Percentiles rank a stretch among this genome's conserved stretches.
These are phyloP conservation scores for Aurelia aurita complex sp. Pacific DNA, from an alignment of 30 jellyfish, hydroid and myxozoan species.

Conservation along the genomic window DNA sequence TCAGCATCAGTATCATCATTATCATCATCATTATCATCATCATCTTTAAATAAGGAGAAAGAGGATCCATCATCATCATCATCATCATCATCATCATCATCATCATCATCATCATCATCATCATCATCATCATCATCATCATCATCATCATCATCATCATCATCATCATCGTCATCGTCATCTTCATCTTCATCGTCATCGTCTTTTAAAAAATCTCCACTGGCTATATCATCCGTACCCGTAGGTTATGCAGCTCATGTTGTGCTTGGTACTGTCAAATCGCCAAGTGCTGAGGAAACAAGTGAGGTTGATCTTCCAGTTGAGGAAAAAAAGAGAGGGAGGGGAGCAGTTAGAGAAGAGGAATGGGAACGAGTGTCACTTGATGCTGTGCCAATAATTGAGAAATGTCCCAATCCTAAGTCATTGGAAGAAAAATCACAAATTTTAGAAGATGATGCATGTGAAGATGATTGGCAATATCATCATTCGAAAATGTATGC, in stretches of 20 bases:
- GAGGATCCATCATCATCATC: neutral
- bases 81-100: neutral
- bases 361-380: neutral
- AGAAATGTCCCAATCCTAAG: neutral
- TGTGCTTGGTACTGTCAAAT: too few relatives aligned
- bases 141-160: neutral
- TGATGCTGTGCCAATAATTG: slow-evolving; percentile 1
- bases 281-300: too few relatives aligned
- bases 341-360: neutral
- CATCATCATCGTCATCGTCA: neutral
- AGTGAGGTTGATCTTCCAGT: neutral
- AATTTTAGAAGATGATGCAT: neutral
- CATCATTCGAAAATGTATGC: slow-evolving; percentile 51
- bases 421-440: neutral
- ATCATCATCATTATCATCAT: neutral
- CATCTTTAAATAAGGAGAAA: neutral
- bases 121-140: neutral
- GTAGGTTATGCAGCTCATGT: too few relatives aligned
- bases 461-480: slow-evolving; percentile 5
- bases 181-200: neutral
- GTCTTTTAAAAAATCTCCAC: too few relatives aligned
- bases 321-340: neutral
- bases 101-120: too few relatives aligned
- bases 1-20: neutral
- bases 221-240: too few relatives aligned